These are phyloP conservation scores for Hylomyscus alleni DNA, from an alignment of 2,797 vertebrate genomes.

Conservation along the genomic window DNA sequence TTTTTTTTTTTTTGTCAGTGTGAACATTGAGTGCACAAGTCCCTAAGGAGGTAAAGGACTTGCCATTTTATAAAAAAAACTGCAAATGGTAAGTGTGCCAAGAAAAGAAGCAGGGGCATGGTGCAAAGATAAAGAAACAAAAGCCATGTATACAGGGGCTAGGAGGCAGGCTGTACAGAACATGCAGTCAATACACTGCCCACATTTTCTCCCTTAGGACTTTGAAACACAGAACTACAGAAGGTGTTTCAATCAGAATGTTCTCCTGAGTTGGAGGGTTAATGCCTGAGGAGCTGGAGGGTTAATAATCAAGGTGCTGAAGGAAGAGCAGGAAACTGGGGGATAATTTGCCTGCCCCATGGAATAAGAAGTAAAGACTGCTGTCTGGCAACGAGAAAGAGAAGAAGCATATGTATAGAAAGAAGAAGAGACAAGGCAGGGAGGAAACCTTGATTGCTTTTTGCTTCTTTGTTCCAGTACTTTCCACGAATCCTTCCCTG, in stretches of 20 bases:
- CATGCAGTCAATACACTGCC: not conserved
- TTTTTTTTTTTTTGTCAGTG: not conserved
- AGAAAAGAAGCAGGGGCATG: not conserved
- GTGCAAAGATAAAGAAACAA: not conserved
- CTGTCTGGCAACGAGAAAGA: not conserved
- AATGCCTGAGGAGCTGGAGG: not conserved
- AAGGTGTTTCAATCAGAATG: not conserved
- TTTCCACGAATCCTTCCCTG: not conserved
- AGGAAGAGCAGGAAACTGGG: not conserved
- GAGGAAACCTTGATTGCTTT: not conserved
- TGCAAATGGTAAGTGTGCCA: not conserved
- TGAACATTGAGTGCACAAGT: not conserved
- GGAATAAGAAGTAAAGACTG: not conserved
- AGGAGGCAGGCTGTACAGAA: fast-evolving
- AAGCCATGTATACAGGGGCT: not conserved
- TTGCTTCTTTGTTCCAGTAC: constrained; percentile 4
- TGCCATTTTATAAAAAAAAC: not conserved
- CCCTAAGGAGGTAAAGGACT: not conserved
- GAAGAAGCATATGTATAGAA: not conserved
- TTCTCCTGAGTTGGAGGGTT: not conserved
- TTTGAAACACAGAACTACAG: not conserved
- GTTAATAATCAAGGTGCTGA: not conserved
- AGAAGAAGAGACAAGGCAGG: not conserved
- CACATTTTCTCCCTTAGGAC: not conserved
- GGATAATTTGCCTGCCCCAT: not conserved